Percentiles rank a stretch among this genome's conserved stretches.
Evolutionary conservation across 2,888 invertebrate genomes (phyloP).

Genomic region (Polyploca ridens): DNA sequence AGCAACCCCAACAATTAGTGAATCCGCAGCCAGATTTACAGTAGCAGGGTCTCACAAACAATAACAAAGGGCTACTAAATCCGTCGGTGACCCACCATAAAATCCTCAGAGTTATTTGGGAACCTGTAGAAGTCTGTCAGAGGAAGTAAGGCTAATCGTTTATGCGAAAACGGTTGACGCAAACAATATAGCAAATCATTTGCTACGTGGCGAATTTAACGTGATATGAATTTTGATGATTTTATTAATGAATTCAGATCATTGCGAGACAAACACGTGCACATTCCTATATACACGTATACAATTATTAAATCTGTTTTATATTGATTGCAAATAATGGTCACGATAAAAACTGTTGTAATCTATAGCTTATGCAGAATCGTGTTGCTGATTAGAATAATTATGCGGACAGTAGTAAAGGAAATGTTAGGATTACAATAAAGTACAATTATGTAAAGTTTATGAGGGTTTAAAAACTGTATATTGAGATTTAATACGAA

Average conservation of each 20-base stretch:
- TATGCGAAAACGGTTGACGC: conserved; percentile 8
- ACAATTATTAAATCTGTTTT: neutral
- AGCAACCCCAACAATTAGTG: neutral
- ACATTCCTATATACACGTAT: neutral
- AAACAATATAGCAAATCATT: neutral
- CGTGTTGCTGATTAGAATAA: conserved; percentile 7
- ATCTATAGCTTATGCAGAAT: conserved; percentile 5
- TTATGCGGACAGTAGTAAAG: neutral
- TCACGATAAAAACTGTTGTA: conserved; percentile 1
- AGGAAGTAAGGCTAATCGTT: conserved; percentile 4
- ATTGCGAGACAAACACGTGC: conserved; percentile 8
- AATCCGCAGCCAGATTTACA: conserved; percentile 5
- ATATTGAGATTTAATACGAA: neutral
- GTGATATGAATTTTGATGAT: conserved; percentile 8
- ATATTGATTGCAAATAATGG: neutral
- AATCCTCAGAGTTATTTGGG: neutral
- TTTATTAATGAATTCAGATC: neutral
- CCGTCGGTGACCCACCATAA: neutral
- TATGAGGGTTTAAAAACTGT: neutral
- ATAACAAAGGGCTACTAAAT: conserved; percentile 2
- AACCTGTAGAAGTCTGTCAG: conserved; percentile 2
- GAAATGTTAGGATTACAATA: neutral
- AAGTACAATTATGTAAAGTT: neutral
- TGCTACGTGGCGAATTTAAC: neutral
- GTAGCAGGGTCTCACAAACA: neutral